Base-by-base conservation (phyloP, 2,888 invertebrate genomes). In the Ochropleura leucogaster region DNA sequence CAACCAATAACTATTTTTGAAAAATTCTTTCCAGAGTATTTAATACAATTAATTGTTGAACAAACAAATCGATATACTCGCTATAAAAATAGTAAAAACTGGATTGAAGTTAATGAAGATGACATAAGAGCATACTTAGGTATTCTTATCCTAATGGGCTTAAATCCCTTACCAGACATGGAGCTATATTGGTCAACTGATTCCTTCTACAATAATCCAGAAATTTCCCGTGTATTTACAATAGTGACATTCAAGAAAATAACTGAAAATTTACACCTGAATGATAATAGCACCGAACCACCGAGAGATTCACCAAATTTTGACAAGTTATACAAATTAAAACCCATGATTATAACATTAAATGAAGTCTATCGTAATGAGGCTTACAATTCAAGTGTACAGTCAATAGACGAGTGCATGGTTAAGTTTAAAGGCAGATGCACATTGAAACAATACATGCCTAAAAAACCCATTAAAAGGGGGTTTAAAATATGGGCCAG, bases 131-230 rank as follows among this genome's bases (percentile, higher is more conserved):
- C 89, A 8, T 88, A 86, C 81, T 74, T 90, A 73, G 89, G 90
- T 74, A 68, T 90, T 75, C 77, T 90, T 42, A 88, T 89, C 10
- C 68, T 90, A 68, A 90, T 89, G 89, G 90, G 90, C 46, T 79
- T 90, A 79, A 68, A 68, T 59, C 68, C 68, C 18, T 47, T 68
- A 59, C 59, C 59, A 55, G 67, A 67, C 3, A 60, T 88, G 68
- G 87, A 89, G 53, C 74, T 89, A 16, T 88, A 89, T 67, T 88
- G 88, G 88, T 85, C 87, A 7, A 77, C 72, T 67, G 90, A 90
- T 79, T 76, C 87, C 49, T 89, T 89, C 73, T 90, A 89, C 77
- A 57, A 85, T 55, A 89, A 88, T 57, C 53, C 68, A 18, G 88
- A 88, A 85, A 90, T 90, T 72, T 53, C 84, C 44, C 65, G 74